Evolutionary conservation across 2,797 vertebrate species (phyloP), one percentile per base, ranked within the genome.

Genomic region (Micrastur ruficollis): DNA sequence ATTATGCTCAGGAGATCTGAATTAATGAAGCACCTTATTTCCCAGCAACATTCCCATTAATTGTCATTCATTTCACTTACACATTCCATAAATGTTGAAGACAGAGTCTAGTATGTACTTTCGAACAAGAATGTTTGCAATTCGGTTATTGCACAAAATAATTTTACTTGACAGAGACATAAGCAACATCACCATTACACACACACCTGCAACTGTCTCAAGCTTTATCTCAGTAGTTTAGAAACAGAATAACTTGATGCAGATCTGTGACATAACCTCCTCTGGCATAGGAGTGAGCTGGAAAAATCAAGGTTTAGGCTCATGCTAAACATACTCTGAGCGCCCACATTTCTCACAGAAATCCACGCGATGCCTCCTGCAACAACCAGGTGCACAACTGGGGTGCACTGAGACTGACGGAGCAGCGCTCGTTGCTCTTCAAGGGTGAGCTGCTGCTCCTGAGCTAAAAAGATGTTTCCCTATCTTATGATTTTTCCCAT

Each of bases 151-250:
- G 25, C 3, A 36, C 2, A 70, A 18, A 58, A 52, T 4, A 6
- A 29, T 81, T 95, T 58, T 6, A 70, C 55, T 52, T 74, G n/a
- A 11, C 29, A 65, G 62, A 75, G 12, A 31, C 31, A 21, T 40
- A 38, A 72, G 13, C 26, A 52, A 5, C n/a, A 40, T 47, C 66
- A 34, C 38, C 68, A n/a, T 10, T 8, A n/a, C 27, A 75, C 25
- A 40, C 5, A 61, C 27, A 5, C 0, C 3, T 1, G 20, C 3
- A 3, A 14, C 34, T 72, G 14, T 12, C 46, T 56, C 59, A 13
- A 38, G 32, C 11, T 61, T 38, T 19, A 13, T 4, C 44, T 44
- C 61, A 18, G 21, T 12, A 47, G 25, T 47, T 86, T 7, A 55
- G 52, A 40, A 63, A 44, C 13, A 12, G 17, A 81, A 17, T 31